phyloP scores from a whole-genome alignment of 2,888 invertebrate species.

The Stenotaenia linearis region DNA sequence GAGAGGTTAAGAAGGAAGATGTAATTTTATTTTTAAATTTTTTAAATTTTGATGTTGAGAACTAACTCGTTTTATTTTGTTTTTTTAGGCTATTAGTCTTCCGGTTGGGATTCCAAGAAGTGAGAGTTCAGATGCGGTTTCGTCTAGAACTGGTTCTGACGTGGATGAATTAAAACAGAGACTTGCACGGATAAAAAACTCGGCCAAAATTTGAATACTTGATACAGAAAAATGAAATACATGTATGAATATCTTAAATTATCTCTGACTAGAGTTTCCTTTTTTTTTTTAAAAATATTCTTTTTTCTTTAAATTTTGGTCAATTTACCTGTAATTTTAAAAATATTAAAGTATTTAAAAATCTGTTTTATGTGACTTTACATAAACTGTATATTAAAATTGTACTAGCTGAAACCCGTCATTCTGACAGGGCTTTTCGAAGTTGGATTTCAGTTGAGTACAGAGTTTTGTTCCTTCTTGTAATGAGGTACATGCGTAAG shows the following conservation, averaged over 20 bases:
- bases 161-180: slow-evolving; percentile 37
- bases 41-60: not conserved
- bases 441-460: too few species aligned
- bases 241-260: not conserved
- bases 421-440: too few species aligned
- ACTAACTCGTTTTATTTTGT: not conserved
- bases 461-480: slow-evolving; percentile 72
- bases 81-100: not conserved
- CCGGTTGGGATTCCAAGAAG: slow-evolving; percentile 17
- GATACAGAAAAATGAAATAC: not conserved
- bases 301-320: not conserved
- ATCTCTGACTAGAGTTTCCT: not conserved
- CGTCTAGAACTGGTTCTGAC: slow-evolving; percentile 19
- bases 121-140: slow-evolving; percentile 30
- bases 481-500: slow-evolving; percentile 82
- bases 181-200: slow-evolving; percentile 37
- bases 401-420: too few species aligned
- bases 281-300: not conserved
- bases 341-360: slow-evolving; percentile 3
- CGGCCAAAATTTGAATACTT: slow-evolving; percentile 1
- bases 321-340: not conserved
- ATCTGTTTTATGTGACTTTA: too few species aligned
- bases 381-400: too few species aligned
- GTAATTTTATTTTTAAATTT: not conserved
- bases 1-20: not conserved